Base-by-base conservation (phyloP, 2,113 vertebrate genomes). In the Chaetorhynchus papuensis region DNA sequence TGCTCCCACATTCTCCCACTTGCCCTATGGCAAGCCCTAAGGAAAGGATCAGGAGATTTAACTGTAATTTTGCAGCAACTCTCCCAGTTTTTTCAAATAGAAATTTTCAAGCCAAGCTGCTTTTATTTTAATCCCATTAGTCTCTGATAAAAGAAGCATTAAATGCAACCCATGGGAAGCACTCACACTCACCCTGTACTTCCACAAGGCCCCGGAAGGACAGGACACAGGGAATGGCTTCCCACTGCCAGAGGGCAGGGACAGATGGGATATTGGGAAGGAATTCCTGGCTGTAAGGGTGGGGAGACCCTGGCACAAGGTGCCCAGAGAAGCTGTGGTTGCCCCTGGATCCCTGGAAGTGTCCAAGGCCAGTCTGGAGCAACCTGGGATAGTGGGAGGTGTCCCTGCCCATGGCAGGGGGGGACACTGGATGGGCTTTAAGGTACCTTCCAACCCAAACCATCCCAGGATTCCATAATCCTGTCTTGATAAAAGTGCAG, bases 291-390 rank as follows among this genome's bases (percentile, higher is more conserved):
- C 56, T 47, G 50, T 0, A 26, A 56, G 66, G 21, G 14, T 54
- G 49, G 30, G 0, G 0, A 64, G n/a, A 9, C 4, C 9, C 64
- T 61, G 54, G 41, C 16, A 56, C 20, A 41, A 41, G 10, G 2
- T 56, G 13, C 16, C 65, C 65, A 71, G 85, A 79, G 47, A 1
- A 70, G 35, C 75, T 71, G 41, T 14, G 30, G 41, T 26, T 71
- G 41, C 7, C 41, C 35, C 57, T 76, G 53, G 27, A 49, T 35
- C 57, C 35, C 57, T 49, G 75, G 9, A 1, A 71, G 11, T 27
- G 75, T 1, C 41, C 41, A 35, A 15, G 49, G 75, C 33, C 64
- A 69, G 2, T 28, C 5, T 53, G 63, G 84, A 70, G 54, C 23
- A 53, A 0, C 18, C 28, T 61, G 84, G 27, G 39, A 19, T 3